Evolutionary conservation across 2,797 vertebrate species (phyloP).

Genomic region (Otus scops): DNA sequence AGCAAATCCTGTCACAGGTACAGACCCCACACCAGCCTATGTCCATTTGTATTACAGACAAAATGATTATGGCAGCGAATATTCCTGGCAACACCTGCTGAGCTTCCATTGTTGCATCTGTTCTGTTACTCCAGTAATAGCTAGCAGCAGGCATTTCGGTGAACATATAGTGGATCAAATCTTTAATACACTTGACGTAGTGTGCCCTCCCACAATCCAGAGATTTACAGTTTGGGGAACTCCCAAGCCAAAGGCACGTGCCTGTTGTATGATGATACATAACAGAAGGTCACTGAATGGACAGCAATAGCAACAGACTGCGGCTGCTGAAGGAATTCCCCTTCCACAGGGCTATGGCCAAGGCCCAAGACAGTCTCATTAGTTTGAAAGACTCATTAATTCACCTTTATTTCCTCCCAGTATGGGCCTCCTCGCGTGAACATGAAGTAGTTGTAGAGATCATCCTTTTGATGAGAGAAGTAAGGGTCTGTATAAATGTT

Average conservation of each 20-base stretch:
- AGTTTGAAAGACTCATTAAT: neutral
- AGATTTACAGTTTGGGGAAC: neutral
- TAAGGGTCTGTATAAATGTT: slow-evolving; percentile 83
- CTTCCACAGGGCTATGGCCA: neutral
- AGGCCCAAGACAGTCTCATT: neutral
- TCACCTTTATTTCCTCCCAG: slow-evolving; percentile 95
- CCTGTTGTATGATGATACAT: neutral
- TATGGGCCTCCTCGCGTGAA: slow-evolving; percentile 94
- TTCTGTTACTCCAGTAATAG: neutral
- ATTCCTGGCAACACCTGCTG: neutral
- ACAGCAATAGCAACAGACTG: neutral
- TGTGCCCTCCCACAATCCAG: neutral
- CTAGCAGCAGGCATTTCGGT: neutral
- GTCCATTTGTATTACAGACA: neutral
- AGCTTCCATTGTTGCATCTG: neutral
- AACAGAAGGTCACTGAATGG: rapidly evolving
- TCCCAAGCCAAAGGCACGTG: neutral
- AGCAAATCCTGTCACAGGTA: neutral
- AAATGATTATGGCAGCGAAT: neutral
- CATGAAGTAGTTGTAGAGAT: slow-evolving; percentile 92
- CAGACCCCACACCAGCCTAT: neutral
- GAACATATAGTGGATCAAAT: neutral
- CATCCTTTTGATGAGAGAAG: slow-evolving; percentile 85
- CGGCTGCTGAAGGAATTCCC: neutral
- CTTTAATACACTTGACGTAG: neutral